Base-by-base conservation (phyloP, 2,113 vertebrate genomes). In the Rynchops niger region DNA sequence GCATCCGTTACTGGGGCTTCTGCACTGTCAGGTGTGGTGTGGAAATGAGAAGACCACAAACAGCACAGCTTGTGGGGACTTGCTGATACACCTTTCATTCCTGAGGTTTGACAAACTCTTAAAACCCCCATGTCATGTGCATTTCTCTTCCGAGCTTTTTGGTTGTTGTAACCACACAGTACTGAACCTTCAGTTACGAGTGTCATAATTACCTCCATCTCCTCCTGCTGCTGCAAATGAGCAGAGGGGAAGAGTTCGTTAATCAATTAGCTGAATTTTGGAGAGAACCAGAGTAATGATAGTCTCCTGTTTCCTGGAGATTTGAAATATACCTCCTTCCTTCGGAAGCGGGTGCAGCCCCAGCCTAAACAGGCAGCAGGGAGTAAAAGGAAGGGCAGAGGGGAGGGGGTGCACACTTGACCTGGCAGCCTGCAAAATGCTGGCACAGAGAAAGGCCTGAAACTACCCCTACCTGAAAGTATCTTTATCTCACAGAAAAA, bases 241-340 rank as follows among this genome's bases (percentile, higher is more conserved):
- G 71, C 78, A 47, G 71, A 81, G 91, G 42, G 82, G 91, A 93
- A 88, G 92, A 94, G 78, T 96, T 95, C 84, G 95, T 91, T 82
- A 90, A 74, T 63, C 70, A 97, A 74, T 90, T 94, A 77, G 8
- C 49, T 90, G 89, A 93, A 77, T 90, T 97, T 94, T 93, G 66
- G 89, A 96, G 38, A 88, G n/a, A 92, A 82, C 32, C 90, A 95
- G 80, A 70, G 55, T 79, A 59, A 40, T 88, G 82, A 81, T 55
- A 93, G 76, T 73, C 86, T 96, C 84, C 84, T 77, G 89, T 91
- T 97, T 96, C 89, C 91, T 81, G 86, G 85, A 93, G 94, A 50
- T 80, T 40, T 86, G 62, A 96, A 92, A 91, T 85, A 77, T 19
- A 14, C 38, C 66, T 97, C 42, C 73, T 94, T 95, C 84, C 89